Evolutionary conservation across 2,888 invertebrate species (phyloP), one percentile per base, ranked within the genome.

Genomic region (Leptothorax acervorum): DNA sequence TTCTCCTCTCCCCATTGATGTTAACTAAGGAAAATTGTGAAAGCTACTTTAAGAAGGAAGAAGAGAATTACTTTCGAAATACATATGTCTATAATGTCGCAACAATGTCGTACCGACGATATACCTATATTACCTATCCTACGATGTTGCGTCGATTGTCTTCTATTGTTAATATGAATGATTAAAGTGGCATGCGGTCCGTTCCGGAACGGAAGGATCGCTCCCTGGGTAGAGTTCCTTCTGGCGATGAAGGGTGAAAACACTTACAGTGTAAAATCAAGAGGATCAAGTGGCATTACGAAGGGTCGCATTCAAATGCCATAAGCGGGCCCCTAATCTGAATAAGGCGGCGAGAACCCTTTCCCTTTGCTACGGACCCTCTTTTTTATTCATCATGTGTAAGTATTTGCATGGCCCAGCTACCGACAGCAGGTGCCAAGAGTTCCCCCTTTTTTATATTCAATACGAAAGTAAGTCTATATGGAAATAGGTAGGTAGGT

Each of bases 331-430:
- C 90, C 91, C 92, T 94, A 92, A 94, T 94, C 94, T 94, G 94
- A 94, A 94, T 94, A 93, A 87, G 92, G 87, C 48, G 12, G 12
- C 70, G 87, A 91, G 71, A 70, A 93, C 94, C 94, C 93, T 92
- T 93, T 91, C 85, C 87, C 90, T 89, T 85, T 86, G 81, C 62
- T 81, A 79, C 79, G 83, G 83, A 87, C 90, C 92, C 92, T 90
- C 87, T 87, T 92, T 93, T 92, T 93, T 91, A 93, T 92, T 91
- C 92, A 90, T 90, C 90, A 87, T 84, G 83, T 84, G 84, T 89
- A 91, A 91, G 92, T 92, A 93, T 93, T 93, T 93, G 93, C 93
- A 93, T 93, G 93, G 85, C 87, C 87, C 85, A 68, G 73, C 85
- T 75, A 76, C 48, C 39, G 70, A 65, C 60, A 71, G 86, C 92